Evolutionary conservation across 1,140 invertebrate genomes (phyloP), one percentile per base, ranked within the genome.

Genomic region (Zaprionus gabonicus): DNA sequence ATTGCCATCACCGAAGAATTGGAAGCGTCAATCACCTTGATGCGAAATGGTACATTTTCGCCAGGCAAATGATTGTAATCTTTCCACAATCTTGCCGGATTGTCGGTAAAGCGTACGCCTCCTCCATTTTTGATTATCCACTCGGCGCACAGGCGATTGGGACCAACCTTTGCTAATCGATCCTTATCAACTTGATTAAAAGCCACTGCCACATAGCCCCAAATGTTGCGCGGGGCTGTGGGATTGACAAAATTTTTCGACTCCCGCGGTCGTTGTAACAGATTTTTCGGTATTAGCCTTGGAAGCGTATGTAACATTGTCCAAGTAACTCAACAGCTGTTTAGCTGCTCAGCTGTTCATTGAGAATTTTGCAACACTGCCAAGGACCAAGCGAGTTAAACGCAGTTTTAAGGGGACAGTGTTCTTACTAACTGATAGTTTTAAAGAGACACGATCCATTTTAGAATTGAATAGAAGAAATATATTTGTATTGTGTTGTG

Each of bases 81-180:
- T 46, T 81, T 93, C 9, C 96, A 78, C 73, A 93, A 94, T 57
- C 94, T 88, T 23, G 92, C 73, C 9, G 83, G 78, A 56, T 92
- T 93, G 66, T 93, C 94, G 93, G 95, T 67, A 0, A 92, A 97
- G 82, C 94, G 95, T 0, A 97, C 94, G 36, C 93, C 92, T 15
- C 96, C 97, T 9, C 97, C 97, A 94, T 97, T 97, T 80, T 95
- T 94, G 36, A 97, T 87, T 7, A 98, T 91, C 97, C 97, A 93
- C 49, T 93, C 92, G 20, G 92, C 92, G 38, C 92, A 93, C 0
- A 93, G 76, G 1, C 92, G 90, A 71, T 93, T 80, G 0, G 92
- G 80, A 1, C 92, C 92, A 5, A 93, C 91, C 28, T 78, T 74
- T 2, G 38, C 7, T 17, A 91, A 51, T 0, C 92, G 79, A 0